Evolutionary conservation across 2,888 invertebrate genomes (phyloP).

Genomic region (Bombylius major): DNA sequence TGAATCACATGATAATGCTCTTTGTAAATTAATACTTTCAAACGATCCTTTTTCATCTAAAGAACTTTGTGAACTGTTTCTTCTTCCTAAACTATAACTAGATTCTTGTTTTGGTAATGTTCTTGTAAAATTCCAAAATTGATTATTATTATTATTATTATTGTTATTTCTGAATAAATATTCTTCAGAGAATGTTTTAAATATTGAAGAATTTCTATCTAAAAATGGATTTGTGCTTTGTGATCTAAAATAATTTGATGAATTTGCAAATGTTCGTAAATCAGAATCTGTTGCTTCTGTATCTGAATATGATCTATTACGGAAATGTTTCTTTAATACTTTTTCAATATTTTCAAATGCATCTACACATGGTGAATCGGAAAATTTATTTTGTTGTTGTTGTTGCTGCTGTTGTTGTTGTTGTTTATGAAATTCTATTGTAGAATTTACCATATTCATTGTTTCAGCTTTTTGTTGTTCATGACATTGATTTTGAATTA

Average conservation of each 20-base stretch:
- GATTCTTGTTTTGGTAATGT: slow-evolving; percentile 30
- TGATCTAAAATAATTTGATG: slow-evolving; percentile 22
- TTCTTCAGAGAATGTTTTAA: slow-evolving; percentile 36
- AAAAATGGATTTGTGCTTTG: slow-evolving; percentile 22
- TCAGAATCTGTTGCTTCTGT: slow-evolving; percentile 23
- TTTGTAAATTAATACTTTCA: slow-evolving; percentile 29
- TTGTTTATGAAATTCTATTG: slow-evolving; percentile 4
- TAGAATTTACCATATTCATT: too few relatives aligned
- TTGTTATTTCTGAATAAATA: slow-evolving; percentile 23
- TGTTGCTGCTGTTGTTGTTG: slow-evolving; percentile 7
- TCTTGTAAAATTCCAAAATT: slow-evolving; percentile 29
- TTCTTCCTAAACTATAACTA: slow-evolving; percentile 25
- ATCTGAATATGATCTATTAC: slow-evolving; percentile 28
- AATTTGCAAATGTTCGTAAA: slow-evolving; percentile 19
- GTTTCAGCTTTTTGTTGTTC: background rate
- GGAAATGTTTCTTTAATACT: slow-evolving; percentile 16
- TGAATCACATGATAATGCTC: slow-evolving; percentile 68
- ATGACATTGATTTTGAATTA: slow-evolving; percentile 11
- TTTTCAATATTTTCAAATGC: slow-evolving; percentile 14
- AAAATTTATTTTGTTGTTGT: slow-evolving; percentile 5
- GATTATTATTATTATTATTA: slow-evolving; percentile 1
- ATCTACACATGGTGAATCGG: slow-evolving; percentile 13
- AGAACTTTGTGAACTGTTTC: slow-evolving; percentile 32
- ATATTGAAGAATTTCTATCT: slow-evolving; percentile 28
- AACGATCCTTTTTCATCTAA: slow-evolving; percentile 24